A percentile compares a stretch with the other conserved stretches of the same genome.
These are phyloP conservation scores for Sericinus montela DNA, from an alignment of 2,888 invertebrate genomes.

Conservation along the genomic window DNA sequence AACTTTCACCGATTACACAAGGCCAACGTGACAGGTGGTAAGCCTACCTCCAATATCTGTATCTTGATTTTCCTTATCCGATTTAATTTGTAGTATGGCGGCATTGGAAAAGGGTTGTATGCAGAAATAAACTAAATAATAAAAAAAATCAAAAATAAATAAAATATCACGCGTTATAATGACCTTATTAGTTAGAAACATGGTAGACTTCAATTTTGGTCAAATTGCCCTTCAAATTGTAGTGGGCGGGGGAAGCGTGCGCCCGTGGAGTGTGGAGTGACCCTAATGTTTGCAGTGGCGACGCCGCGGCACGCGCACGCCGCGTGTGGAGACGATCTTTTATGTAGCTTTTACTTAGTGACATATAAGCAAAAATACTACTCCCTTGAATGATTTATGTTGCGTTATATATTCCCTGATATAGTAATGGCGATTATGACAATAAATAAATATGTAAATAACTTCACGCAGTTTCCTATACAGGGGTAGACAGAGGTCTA, in stretches of 20 bases:
- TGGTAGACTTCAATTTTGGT: constrained; percentile 31
- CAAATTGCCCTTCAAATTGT: constrained; percentile 43
- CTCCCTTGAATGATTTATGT: neutral
- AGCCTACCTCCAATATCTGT: too few species aligned
- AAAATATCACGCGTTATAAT: neutral
- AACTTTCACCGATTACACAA: too few species aligned
- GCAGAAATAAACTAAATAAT: too few species aligned
- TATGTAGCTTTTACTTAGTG: constrained; percentile 48
- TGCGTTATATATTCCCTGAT: neutral
- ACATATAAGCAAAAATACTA: constrained; percentile 22
- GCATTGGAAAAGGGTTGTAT: too few species aligned
- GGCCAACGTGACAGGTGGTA: too few species aligned
- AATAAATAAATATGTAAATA: too few species aligned
- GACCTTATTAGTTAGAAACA: constrained; percentile 24
- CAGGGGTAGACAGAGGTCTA: too few species aligned
- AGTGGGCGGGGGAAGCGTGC: constrained; percentile 24
- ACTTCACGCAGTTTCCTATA: too few species aligned
- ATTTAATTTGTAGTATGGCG: too few species aligned
- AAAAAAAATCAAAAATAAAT: too few species aligned
- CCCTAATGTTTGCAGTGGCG: constrained; percentile 37
- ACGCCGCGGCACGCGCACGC: constrained; percentile 45
- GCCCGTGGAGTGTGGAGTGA: constrained; percentile 28
- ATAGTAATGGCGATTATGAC: too few species aligned
- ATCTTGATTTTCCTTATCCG: too few species aligned
- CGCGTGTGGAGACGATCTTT: constrained; percentile 58